A percentile compares a stretch with the other conserved stretches of the same genome.
phyloP scores from a whole-genome alignment of 2,888 invertebrate species.

The Leucophenga montana region DNA sequence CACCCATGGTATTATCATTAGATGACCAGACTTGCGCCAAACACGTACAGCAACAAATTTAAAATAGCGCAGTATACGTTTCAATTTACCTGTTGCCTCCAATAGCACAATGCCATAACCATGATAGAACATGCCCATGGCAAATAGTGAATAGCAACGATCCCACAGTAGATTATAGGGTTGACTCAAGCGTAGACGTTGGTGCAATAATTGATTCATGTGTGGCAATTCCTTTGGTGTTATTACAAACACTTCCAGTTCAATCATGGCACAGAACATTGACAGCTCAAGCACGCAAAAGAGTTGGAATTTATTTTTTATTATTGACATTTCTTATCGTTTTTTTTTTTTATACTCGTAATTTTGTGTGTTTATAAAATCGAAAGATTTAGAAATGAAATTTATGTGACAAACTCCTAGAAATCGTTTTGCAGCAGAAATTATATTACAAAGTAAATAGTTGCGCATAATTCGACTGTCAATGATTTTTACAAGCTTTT shows the following conservation, averaged over 20 bases:
- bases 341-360: too few species aligned
- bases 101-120: conserved; percentile 14
- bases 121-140: not conserved
- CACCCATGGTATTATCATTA: conserved; percentile 4
- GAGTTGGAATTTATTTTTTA: not conserved
- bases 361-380: too few species aligned
- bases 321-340: too few species aligned
- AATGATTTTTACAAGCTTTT: too few species aligned
- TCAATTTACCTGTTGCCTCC: not conserved
- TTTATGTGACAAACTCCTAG: too few species aligned
- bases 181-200: not conserved
- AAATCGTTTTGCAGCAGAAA: too few species aligned
- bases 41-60: not conserved
- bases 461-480: too few species aligned
- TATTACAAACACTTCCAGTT: not conserved
- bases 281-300: not conserved
- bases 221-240: not conserved
- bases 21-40: not conserved
- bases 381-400: too few species aligned
- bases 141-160: not conserved
- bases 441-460: too few species aligned
- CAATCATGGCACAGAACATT: conserved; percentile 10
- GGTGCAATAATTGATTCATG: not conserved
- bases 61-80: not conserved
- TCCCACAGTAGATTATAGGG: not conserved